These are phyloP conservation scores for Ceyx erithaca DNA, from an alignment of 2,797 vertebrate genomes.

Conservation along the genomic window DNA sequence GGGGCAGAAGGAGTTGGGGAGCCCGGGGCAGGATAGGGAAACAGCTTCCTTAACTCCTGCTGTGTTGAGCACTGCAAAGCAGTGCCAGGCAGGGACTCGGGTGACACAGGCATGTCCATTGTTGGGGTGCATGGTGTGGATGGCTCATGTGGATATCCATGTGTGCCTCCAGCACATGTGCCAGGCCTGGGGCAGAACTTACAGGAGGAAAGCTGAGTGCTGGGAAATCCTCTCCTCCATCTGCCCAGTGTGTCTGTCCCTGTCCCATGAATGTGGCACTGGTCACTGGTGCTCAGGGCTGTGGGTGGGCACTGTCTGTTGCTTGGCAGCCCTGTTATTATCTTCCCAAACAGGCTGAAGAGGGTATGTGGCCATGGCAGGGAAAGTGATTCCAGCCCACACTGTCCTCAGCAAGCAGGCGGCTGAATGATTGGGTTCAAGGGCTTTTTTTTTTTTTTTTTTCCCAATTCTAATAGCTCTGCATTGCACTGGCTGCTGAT, in stretches of 20 bases:
- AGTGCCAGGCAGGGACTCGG: background rate
- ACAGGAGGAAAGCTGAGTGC: accelerated
- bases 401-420: background rate
- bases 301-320: background rate
- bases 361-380: background rate
- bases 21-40: no score
- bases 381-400: background rate
- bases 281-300: no score
- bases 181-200: background rate
- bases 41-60: background rate
- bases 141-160: background rate
- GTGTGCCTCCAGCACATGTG: background rate
- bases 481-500: slow-evolving; percentile 60
- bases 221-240: background rate
- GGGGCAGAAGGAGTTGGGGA: background rate
- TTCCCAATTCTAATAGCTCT: slow-evolving; percentile 43
- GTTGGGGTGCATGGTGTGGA: background rate
- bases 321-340: background rate
- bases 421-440: background rate
- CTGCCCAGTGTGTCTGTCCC: background rate
- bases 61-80: background rate
- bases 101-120: accelerated
- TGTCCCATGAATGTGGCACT: accelerated
- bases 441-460: background rate
- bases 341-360: background rate